Evolutionary conservation across 2,797 vertebrate genomes (phyloP).

Genomic region (Darevskia nairensis): DNA sequence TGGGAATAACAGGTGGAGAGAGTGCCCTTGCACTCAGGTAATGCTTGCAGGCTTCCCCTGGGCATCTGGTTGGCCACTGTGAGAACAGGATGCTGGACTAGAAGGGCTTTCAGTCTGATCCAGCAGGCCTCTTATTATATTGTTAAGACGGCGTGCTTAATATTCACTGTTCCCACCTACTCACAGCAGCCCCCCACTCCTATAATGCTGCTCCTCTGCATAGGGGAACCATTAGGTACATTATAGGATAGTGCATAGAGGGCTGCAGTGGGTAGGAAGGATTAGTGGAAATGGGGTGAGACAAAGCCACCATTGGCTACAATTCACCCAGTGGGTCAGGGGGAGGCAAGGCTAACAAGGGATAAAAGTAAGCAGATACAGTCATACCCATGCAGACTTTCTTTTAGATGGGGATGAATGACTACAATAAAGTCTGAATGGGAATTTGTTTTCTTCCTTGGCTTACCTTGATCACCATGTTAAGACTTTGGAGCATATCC

Average conservation of each 20-base stretch:
- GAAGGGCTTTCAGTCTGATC: too few relatives aligned
- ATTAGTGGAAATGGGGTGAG: not conserved
- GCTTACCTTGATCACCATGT: slow-evolving; percentile 49
- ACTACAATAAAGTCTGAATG: not conserved
- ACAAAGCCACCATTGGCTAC: not conserved
- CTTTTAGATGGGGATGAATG: not conserved
- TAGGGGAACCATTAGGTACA: not conserved
- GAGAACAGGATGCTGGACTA: too few relatives aligned
- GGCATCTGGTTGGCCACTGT: too few relatives aligned
- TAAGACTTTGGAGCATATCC: slow-evolving; percentile 29
- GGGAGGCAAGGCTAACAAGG: not conserved
- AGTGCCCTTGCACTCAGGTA: too few relatives aligned
- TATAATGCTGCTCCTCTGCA: not conserved
- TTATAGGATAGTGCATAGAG: not conserved
- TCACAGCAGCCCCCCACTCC: not conserved
- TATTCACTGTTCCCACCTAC: not conserved
- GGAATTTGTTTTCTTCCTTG: not conserved
- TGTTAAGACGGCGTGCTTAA: not conserved
- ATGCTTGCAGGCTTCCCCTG: too few relatives aligned
- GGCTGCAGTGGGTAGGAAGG: not conserved
- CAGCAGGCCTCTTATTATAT: too few relatives aligned
- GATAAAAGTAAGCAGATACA: not conserved
- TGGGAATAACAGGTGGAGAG: too few relatives aligned
- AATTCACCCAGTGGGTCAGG: not conserved
- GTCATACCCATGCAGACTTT: too few relatives aligned